Evolutionary conservation across 2,797 vertebrate species (phyloP), one percentile per base, ranked within the genome.

Genomic region (Anguilla pacifica): DNA sequence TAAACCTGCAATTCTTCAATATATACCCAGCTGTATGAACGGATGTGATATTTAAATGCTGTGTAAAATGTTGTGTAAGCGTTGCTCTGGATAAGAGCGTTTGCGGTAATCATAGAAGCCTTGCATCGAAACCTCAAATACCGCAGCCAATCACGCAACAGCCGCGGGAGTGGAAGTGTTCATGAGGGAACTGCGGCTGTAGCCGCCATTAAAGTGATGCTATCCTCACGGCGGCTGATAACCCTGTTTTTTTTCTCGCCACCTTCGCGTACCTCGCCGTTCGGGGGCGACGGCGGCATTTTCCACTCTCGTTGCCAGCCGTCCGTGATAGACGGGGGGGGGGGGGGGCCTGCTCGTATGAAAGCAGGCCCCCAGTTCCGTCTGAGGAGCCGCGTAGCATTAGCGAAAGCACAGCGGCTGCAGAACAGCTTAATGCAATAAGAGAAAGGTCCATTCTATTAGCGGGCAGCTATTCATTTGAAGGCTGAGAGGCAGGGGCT

Each of bases 391-490:
- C 85, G 79, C 49, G 88, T 53, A 88, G 51, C 72, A 79, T 90
- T 91, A 89, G 87, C 83, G 35, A 87, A 83, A 86, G 59, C 39
- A 28, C 85, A 87, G 64, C 55, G 77, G 70, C 85, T 87, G 86
- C 59, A 82, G 25, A 43, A 64, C 53, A 72, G 79, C 83, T 61
- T 89, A 91, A 89, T 87, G 81, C 79, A 89, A 90, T 90, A 89
- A 90, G 0, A 39, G 57, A 92, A 92, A 92, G 90, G 90, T 90
- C 87, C 91, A 87, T 90, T 92, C 87, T 89, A 91, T 91, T 91
- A 92, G 85, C 84, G 31, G 22, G 55, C 83, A 64, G 83, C 87
- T 85, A 51, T 61, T 86, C 82, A 87, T 89, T 85, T 84, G 51
- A 87, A 79, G 35, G 82, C 77, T 74, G 81, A 87, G 85, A 70